Evolutionary conservation across 1,140 invertebrate genomes (phyloP).

Genomic region (Plectrocnemia conspersa): DNA sequence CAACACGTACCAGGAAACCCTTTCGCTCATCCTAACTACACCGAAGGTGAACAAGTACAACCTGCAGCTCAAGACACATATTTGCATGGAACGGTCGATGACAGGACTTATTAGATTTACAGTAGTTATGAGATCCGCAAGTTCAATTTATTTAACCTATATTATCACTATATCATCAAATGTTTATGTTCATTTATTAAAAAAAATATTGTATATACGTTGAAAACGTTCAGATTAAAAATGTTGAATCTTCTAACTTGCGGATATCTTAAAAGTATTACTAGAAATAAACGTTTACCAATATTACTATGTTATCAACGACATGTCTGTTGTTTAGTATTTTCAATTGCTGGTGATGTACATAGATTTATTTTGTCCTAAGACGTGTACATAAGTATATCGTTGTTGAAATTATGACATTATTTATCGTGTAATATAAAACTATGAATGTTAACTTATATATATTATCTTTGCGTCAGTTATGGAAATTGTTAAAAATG

Average conservation of each 20-base stretch:
- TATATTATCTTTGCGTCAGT: too few relatives aligned
- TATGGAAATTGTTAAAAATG: background rate
- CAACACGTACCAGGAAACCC: conserved; percentile 58
- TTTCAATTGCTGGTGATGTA: conserved; percentile 3
- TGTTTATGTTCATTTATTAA: too few relatives aligned
- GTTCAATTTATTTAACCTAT: too few relatives aligned
- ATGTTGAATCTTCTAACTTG: too few relatives aligned
- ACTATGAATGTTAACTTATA: conserved; percentile 14
- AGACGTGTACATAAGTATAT: conserved; percentile 25
- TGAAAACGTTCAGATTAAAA: too few relatives aligned
- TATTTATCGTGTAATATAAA: conserved; percentile 4
- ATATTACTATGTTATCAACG: too few relatives aligned
- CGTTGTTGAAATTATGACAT: conserved; percentile 22
- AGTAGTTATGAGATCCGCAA: conserved; percentile 14
- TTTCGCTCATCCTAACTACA: conserved; percentile 50
- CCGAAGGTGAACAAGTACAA: conserved; percentile 54
- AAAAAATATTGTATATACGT: too few relatives aligned
- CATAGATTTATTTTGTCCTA: conserved; percentile 11
- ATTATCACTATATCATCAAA: too few relatives aligned
- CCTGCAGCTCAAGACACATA: conserved; percentile 55
- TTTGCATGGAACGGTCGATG: conserved; percentile 52
- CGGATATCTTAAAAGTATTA: too few relatives aligned
- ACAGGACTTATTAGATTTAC: conserved; percentile 52
- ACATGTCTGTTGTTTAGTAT: conserved; percentile 17
- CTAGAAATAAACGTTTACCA: too few relatives aligned